A percentile compares a stretch with the other conserved stretches of the same genome.
Conservation (phyloP, 2,113 vertebrate species). For the Vicugna pacos region DNA sequence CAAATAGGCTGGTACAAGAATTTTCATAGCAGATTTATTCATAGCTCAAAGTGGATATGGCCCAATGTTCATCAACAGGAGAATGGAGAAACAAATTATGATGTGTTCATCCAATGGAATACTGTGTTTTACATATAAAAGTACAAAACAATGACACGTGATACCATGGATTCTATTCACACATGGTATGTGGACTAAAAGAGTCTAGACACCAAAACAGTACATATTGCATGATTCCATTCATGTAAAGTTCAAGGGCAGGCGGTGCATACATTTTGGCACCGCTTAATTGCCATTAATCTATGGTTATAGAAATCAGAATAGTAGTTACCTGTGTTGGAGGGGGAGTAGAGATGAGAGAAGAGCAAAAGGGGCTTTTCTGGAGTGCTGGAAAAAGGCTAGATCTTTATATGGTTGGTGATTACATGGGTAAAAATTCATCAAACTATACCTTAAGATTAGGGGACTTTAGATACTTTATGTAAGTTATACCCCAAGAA, state of each 20-base stretch:
- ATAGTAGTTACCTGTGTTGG: neutral
- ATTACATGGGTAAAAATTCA: neutral
- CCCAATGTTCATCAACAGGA: neutral
- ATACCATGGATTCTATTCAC: neutral
- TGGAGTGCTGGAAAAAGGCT: neutral
- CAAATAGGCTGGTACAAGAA: neutral
- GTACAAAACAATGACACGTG: neutral
- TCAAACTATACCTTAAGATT: neutral
- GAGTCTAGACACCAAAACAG: neutral
- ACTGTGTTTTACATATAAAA: neutral
- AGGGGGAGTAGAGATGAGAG: neutral
- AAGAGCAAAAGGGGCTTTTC: neutral
- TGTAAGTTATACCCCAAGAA: neutral
- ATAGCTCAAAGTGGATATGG: neutral
- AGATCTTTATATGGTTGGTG: neutral
- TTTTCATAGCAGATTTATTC: conserved; percentile 13
- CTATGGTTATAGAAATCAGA: neutral
- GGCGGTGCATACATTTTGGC: neutral
- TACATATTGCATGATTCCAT: neutral
- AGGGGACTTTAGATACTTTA: neutral
- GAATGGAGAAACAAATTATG: neutral
- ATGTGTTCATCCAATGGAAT: neutral
- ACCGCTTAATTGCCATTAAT: neutral
- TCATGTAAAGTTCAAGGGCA: neutral
- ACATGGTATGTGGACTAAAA: neutral